Conservation (phyloP, 2,888 invertebrate species). For the Teleiodes luculella region DNA sequence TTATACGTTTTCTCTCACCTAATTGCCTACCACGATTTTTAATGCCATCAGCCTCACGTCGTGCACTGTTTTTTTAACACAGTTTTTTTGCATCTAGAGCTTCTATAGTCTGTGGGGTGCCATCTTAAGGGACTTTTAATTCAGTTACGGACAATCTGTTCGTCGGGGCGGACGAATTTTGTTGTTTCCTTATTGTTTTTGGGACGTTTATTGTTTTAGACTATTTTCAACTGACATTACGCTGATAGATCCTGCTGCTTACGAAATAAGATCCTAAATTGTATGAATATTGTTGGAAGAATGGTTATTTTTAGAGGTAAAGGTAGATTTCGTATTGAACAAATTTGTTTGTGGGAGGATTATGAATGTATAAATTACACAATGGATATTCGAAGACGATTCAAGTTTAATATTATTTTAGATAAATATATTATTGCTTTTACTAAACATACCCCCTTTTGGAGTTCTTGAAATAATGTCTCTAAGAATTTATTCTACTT, state of each 20-base stretch:
- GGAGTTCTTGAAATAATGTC: too few relatives aligned
- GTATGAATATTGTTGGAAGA: background rate
- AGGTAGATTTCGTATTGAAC: background rate
- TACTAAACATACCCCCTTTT: too few relatives aligned
- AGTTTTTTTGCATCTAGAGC: too few relatives aligned
- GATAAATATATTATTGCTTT: too few relatives aligned
- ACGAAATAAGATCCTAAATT: background rate
- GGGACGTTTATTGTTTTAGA: conserved; percentile 3
- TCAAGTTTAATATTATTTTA: too few relatives aligned
- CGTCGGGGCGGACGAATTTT: conserved; percentile 4
- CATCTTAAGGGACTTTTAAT: conserved; percentile 38
- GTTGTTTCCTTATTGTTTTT: conserved; percentile 10
- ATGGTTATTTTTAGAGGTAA: background rate
- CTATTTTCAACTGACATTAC: background rate
- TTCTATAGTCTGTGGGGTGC: background rate
- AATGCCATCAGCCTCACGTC: too few relatives aligned
- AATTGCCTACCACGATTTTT: too few relatives aligned
- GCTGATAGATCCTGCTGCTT: background rate
- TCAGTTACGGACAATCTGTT: conserved; percentile 36
- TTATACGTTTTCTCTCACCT: too few relatives aligned
- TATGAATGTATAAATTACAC: too few relatives aligned
- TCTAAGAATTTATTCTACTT: too few relatives aligned
- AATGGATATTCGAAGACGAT: too few relatives aligned
- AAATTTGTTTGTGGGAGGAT: background rate
- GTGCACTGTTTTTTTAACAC: too few relatives aligned